Base-by-base conservation (phyloP, 2,888 invertebrate species). In the Limnephilus rhombicus region DNA sequence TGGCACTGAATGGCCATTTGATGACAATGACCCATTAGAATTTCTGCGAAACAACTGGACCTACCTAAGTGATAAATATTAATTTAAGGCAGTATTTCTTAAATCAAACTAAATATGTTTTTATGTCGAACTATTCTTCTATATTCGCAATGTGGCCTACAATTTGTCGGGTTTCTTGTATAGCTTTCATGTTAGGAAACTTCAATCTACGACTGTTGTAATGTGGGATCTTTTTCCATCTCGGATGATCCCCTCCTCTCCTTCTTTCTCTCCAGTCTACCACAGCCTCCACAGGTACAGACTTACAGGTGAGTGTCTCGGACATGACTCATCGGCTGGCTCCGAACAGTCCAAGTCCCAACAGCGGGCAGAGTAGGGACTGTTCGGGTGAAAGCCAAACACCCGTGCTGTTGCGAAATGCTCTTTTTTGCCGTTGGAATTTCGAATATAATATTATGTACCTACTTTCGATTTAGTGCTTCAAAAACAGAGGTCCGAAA, bases 231-330 rank as follows among this genome's bases (percentile, higher is more conserved):
- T n/a, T 24, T 68, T 37, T 24, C 83, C 37, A 37, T 41, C 83
- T 83, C 83, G 13, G 37, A 7, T 31, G 34, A 15, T 34, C 83
- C 83, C 83, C 34, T 83, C 0, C 13, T 9, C 83, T 37, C 37
- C 34, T 37, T 34, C 37, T 13, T 18, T 34, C 13, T 37, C 37
- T 5, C 11, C 34, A 15, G 37, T 83, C 37, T 83, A n/a, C 83
- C 9, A 24, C 68, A 68, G 53, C 53, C 53, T 53, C 53, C 18
- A 53, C 53, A 53, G 68, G 18, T 24, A 24, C 15, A 49, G 49
- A 49, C n/a, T 68, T 68, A 34, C 83, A 83, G 83, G 83, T 83
- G 83, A 83, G 83, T 37, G 83, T 83, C 83, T 37, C 18, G 83
- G 37, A 3, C 34, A 83, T 83, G 83, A 83, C 83, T 83, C 83